Evolutionary conservation across 1,140 invertebrate species (phyloP).

Genomic region (Dufourea novaeangliae): DNA sequence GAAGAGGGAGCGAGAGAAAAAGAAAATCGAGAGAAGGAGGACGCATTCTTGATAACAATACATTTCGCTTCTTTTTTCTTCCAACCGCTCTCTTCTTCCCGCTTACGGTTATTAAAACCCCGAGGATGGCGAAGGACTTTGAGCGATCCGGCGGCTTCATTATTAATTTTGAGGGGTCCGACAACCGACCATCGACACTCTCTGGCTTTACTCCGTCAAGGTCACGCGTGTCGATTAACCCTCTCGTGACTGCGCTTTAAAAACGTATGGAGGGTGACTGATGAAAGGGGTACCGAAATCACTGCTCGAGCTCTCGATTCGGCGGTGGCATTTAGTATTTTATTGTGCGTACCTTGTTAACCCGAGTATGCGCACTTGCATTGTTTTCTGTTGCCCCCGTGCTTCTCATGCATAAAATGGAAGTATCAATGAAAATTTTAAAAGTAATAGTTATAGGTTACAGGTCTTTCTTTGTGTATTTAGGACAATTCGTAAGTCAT

Average conservation of each 20-base stretch:
- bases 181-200: slow-evolving; percentile 56
- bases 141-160: slow-evolving; percentile 63
- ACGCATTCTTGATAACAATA: slow-evolving; percentile 60
- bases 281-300: slow-evolving; percentile 39
- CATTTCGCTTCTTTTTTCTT: slow-evolving; percentile 30
- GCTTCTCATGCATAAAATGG: neutral
- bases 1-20: neutral
- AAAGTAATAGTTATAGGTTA: too few relatives aligned
- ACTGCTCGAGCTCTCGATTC: slow-evolving; percentile 13
- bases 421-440: neutral
- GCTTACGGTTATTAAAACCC: slow-evolving; percentile 60
- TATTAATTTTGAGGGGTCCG: slow-evolving; percentile 68
- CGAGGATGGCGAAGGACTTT: slow-evolving; percentile 61
- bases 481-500: too few relatives aligned
- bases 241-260: slow-evolving; percentile 30
- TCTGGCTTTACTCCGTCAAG: slow-evolving; percentile 32
- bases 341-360: slow-evolving; percentile 32
- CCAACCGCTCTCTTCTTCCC: slow-evolving; percentile 33
- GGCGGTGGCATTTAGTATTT: slow-evolving; percentile 32
- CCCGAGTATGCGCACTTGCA: neutral
- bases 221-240: slow-evolving; percentile 57
- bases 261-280: slow-evolving; percentile 28
- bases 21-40: slow-evolving; percentile 17
- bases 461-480: too few relatives aligned
- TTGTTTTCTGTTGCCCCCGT: neutral